Base-by-base conservation (phyloP, 1,140 invertebrate genomes). In the Probaryconus sp. region DNA sequence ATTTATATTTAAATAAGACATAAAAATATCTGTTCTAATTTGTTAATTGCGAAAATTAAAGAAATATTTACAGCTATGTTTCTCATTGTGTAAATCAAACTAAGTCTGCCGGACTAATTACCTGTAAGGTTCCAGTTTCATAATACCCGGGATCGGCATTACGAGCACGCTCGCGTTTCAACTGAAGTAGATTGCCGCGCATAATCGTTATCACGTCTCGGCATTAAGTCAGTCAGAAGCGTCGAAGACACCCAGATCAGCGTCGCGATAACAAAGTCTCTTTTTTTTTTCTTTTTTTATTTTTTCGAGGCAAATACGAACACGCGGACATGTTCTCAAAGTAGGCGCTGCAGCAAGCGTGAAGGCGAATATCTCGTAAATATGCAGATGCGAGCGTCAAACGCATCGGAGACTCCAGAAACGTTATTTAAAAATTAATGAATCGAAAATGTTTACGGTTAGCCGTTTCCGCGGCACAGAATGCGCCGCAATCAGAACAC, bases 351-450 rank as follows among this genome's bases (percentile, higher is more conserved):
- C 65, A 61, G 45, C 24, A 40, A 70, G 33, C 72, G 65, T 75
- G 72, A 75, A 75, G 65, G 45, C 72, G 45, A 33, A 47, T 75
- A 63, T 64, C n/a, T n/a, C 72, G 64, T 75, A 75, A 75, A 75
- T 69, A 75, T 75, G 72, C 51, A 69, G 60, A 75, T 70, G 72
- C 64, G 55, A 64, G 56, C 68, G 37, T 63, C 68, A 51, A 64
- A 71, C 43, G 58, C 68, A 71, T 35, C 58, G 51, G 58, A 63
- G 47, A 45, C 33, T 65, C 47, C 45, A 51, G 38, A 14, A 55
- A 10, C 58, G 53, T 69, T 64, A 69, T 70, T 69, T 65, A 75
- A 75, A 75, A 75, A 75, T 75, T 75, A 75, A 75, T 75, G 72
- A 69, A 69, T 69, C 64, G 71, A 51, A 64, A 64, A 75, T 68